Percentiles rank a stretch among this genome's conserved stretches.
These are phyloP conservation scores for Anhinga rufa DNA, from an alignment of 2,113 vertebrate genomes.

Conservation along the genomic window DNA sequence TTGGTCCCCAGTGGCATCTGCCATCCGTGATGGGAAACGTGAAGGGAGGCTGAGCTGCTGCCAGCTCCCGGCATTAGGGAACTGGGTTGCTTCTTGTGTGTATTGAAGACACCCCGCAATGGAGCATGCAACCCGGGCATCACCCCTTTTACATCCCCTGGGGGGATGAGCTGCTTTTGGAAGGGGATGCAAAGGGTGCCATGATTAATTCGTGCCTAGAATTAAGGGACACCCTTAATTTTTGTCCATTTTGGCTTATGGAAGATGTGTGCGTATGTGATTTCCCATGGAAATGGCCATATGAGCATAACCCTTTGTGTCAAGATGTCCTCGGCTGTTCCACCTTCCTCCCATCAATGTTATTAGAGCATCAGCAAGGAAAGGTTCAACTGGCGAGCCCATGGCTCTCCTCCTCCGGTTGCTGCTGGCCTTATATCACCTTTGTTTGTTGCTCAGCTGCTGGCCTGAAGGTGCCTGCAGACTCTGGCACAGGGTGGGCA, in stretches of 20 bases:
- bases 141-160: background rate
- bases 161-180: background rate
- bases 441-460: background rate
- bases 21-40: background rate
- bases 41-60: background rate
- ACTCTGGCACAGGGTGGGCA: background rate
- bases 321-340: background rate
- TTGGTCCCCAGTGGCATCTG: background rate
- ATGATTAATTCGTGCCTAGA: background rate
- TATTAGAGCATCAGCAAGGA: background rate
- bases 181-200: background rate
- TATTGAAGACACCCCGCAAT: background rate
- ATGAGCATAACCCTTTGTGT: accelerated
- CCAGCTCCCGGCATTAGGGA: background rate
- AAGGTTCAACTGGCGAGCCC: background rate
- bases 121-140: background rate
- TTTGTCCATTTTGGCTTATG: background rate
- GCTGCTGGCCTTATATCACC: background rate
- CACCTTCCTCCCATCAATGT: background rate
- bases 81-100: background rate
- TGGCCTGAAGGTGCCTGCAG: background rate
- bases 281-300: background rate
- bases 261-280: accelerated
- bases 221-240: background rate
- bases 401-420: background rate